A percentile compares a stretch with the other conserved stretches of the same genome.
phyloP scores from a whole-genome alignment of 2,888 invertebrate species.

The Biston stratarius region DNA sequence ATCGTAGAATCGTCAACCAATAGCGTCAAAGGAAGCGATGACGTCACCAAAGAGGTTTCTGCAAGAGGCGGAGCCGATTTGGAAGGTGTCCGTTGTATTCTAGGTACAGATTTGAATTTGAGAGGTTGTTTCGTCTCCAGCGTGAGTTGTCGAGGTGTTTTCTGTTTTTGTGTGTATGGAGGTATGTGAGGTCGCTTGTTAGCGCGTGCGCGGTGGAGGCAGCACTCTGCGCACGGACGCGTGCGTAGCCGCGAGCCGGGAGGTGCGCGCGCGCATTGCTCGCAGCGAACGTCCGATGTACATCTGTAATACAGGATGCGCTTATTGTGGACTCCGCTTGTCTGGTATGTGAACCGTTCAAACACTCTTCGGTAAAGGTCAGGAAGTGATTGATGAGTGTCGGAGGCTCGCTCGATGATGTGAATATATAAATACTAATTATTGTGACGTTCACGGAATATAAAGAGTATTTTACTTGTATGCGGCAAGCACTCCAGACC shows the following conservation, averaged over 20 bases:
- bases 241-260: not conserved
- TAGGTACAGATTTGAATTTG: not conserved
- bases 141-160: not conserved
- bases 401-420: too few species aligned
- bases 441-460: too few species aligned
- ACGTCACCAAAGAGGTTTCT: not conserved
- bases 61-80: not conserved
- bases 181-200: not conserved
- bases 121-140: not conserved
- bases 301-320: conserved; percentile 3
- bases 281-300: conserved; percentile 56
- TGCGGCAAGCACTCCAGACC: too few species aligned
- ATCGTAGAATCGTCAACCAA: not conserved
- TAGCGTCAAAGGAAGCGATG: not conserved
- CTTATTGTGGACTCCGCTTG: not conserved
- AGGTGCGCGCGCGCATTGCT: not conserved
- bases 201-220: not conserved
- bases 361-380: not conserved
- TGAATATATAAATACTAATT: too few species aligned
- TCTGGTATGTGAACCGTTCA: not conserved
- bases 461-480: too few species aligned
- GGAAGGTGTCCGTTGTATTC: not conserved
- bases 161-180: not conserved
- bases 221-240: conserved; percentile 2
- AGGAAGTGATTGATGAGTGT: too few species aligned